Conservation (phyloP, 1,140 invertebrate genomes). For the Temnothorax nylanderi region DNA sequence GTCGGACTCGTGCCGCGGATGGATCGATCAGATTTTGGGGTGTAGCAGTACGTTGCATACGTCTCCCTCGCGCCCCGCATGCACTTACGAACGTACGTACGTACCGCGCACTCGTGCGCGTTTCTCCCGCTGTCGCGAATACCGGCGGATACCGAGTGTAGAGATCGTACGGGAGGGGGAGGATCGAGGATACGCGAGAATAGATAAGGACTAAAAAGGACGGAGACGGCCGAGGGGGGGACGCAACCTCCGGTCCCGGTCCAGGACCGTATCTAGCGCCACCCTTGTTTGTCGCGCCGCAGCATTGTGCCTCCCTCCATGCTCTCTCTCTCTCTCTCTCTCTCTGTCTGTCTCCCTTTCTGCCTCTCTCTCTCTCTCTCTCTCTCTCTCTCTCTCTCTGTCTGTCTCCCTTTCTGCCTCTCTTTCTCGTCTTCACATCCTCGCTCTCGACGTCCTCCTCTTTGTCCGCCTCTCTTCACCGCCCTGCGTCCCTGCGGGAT, state of each 20-base stretch:
- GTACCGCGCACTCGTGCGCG: neutral
- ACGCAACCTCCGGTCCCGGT: constrained; percentile 69
- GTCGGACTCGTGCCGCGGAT: constrained; percentile 64
- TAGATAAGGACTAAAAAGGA: constrained; percentile 61
- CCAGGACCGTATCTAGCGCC: constrained; percentile 73
- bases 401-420: constrained; percentile 5
- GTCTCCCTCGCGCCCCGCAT: constrained; percentile 44
- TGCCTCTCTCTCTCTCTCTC: neutral
- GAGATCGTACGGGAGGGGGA: neutral
- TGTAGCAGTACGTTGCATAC: constrained; percentile 70
- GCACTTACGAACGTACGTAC: constrained; percentile 37
- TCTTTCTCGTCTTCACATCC: neutral
- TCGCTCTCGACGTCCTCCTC: constrained; percentile 30
- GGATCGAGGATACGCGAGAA: constrained; percentile 57
- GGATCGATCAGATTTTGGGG: constrained; percentile 76
- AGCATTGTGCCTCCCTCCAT: constrained; percentile 69
- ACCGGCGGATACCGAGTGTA: constrained; percentile 27
- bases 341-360: neutral
- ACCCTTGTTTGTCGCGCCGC: constrained; percentile 74
- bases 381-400: neutral
- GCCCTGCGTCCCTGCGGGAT: constrained; percentile 50
- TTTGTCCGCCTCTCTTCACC: constrained; percentile 23
- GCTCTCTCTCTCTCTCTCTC: constrained; percentile 8
- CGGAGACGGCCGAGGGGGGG: neutral
- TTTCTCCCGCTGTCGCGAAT: neutral